These are phyloP conservation scores for Brevipalpus yothersi DNA, from an alignment of 1,140 invertebrate species.

Conservation along the genomic window DNA sequence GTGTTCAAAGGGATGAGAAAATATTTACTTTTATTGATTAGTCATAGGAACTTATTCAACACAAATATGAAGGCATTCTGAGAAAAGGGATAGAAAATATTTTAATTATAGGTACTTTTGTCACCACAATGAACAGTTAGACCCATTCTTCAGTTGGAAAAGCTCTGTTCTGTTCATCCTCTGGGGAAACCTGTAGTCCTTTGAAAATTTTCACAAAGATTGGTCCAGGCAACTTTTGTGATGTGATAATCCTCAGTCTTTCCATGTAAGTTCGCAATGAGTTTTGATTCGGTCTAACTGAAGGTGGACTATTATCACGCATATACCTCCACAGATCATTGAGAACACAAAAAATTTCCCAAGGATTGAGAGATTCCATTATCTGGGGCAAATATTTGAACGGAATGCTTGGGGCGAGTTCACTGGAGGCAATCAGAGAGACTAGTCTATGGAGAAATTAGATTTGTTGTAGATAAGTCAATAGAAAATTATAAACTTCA, in stretches of 20 bases:
- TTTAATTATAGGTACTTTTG: too few species aligned
- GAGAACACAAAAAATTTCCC: conserved; percentile 9
- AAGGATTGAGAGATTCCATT: conserved; percentile 1
- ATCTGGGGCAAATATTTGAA: conserved; percentile 4
- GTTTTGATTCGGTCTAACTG: not conserved
- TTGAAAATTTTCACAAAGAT: conserved; percentile 10
- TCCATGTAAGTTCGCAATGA: conserved; percentile 5
- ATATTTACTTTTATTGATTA: too few species aligned
- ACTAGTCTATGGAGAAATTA: not conserved
- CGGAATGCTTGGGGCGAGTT: conserved; percentile 5
- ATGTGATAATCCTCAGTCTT: conserved; percentile 5
- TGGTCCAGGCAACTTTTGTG: conserved; percentile 1
- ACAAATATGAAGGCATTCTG: too few species aligned
- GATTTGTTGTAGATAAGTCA: not conserved
- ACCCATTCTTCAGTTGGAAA: too few species aligned
- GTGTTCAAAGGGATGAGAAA: too few species aligned
- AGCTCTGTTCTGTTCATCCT: too few species aligned
- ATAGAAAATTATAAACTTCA: not conserved
- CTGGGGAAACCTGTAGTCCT: not conserved
- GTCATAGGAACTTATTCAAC: too few species aligned
- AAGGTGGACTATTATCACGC: conserved; percentile 1
- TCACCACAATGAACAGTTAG: too few species aligned
- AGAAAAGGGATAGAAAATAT: too few species aligned
- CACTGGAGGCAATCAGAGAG: conserved; percentile 6
- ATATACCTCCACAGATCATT: conserved; percentile 9